Evolutionary conservation across 2,113 vertebrate genomes (phyloP).

Genomic region (Lagopus muta): DNA sequence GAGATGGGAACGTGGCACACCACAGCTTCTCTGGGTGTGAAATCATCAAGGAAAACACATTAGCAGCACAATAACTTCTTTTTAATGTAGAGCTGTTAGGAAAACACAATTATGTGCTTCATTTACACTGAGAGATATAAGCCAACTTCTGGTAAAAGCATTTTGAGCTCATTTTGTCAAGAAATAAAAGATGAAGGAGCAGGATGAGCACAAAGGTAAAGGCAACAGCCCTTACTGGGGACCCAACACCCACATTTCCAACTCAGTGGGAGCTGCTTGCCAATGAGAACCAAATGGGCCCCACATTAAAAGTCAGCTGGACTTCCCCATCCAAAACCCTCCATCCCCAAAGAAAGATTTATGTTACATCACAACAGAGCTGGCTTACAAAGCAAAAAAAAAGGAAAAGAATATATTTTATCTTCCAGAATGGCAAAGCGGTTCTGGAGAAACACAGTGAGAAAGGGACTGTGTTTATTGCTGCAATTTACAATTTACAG

Average conservation of each 20-base stretch:
- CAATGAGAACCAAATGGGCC: conserved; percentile 10
- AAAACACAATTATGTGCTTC: conserved; percentile 76
- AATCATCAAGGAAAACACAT: conserved; percentile 57
- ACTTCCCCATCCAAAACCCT: conserved; percentile 29
- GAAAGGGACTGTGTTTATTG: conserved; percentile 35
- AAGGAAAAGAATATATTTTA: not conserved
- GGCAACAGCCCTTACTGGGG: not conserved
- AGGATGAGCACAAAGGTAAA: not conserved
- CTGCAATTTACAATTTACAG: conserved; percentile 24
- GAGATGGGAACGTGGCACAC: not conserved
- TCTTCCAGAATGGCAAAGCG: conserved; percentile 32
- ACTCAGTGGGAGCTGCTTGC: conserved; percentile 12
- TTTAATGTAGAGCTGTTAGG: conserved; percentile 62
- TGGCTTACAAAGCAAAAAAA: conserved; percentile 27
- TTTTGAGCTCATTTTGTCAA: not conserved
- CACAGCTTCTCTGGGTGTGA: conserved; percentile 33
- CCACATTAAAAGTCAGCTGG: conserved; percentile 29
- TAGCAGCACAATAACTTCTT: conserved; percentile 55
- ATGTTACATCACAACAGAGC: not conserved
- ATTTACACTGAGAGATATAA: conserved; percentile 62
- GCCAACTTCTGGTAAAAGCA: not conserved
- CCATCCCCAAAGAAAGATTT: conserved; percentile 41
- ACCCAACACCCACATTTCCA: not conserved
- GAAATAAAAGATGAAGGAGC: not conserved
- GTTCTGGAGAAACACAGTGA: not conserved